Base-by-base conservation (phyloP, 2,888 invertebrate genomes). In the Meta bourneti region DNA sequence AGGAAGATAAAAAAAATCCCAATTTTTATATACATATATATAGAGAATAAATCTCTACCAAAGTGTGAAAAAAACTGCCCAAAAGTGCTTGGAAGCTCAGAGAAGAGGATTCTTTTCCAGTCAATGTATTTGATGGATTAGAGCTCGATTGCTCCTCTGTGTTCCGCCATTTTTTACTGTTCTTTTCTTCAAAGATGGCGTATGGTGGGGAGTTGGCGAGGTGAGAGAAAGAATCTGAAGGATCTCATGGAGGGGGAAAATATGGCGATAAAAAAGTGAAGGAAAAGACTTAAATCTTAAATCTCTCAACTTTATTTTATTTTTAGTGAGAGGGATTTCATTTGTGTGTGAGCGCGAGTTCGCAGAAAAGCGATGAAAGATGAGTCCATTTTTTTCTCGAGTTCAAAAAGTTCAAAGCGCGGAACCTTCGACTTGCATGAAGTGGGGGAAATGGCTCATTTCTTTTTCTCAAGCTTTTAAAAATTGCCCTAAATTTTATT, bases 51-150 rank as follows among this genome's bases (percentile, higher is more conserved):
- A 84, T 84, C 83, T 54, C 19, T 54, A 20, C 75, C 16, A 20
- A 49, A 13, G 78, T 77, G 69, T 78, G 85, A 51, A 74, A 83
- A 80, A 78, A 20, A 54, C 11, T 34, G 72, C 11, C 34, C 34
- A 34, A 34, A 34, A 34, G 34, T 34, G 34, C 34, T 34, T 34
- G 34, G 34, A 72, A 80, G 51, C n/a, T 52, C n/a, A 19, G 13
- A 80, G 71, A 80, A 61, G 61, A 72, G 78, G 88, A 81, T 89
- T 61, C 72, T 72, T 72, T 83, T 83, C 83, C 83, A 83, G 72
- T 83, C 83, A 78, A 89, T 89, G 83, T 83, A 71, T 82, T 89
- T 89, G 89, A 89, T 89, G 83, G 89, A 89, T 89, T 89, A 89
- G 89, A 70, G n/a, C 89, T 48, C 89, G 61, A 89, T 89, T 89